Conservation (phyloP, 2,797 vertebrate genomes). For the Gallirallus australis region DNA sequence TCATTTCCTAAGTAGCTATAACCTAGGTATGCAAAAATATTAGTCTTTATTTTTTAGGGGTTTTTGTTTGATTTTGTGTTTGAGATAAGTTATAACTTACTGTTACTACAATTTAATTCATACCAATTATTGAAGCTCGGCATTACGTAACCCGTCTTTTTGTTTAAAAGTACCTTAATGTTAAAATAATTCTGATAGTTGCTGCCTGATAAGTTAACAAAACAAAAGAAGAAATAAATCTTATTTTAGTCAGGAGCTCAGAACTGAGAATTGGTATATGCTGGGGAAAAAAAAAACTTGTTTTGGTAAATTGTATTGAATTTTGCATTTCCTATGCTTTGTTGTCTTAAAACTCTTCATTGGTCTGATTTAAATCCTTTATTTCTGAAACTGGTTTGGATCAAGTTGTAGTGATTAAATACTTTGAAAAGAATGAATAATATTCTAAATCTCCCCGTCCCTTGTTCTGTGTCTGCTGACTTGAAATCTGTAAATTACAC, state of each 20-base stretch:
- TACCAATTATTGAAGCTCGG: neutral
- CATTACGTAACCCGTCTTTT: neutral
- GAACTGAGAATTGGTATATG: neutral
- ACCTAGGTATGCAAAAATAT: neutral
- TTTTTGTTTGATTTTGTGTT: neutral
- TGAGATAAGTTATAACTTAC: neutral
- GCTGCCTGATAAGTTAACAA: neutral
- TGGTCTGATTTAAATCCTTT: neutral
- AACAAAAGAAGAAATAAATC: neutral
- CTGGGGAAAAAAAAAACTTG: accelerated
- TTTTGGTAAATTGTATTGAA: neutral
- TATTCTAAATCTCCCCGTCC: neutral
- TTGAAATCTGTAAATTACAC: neutral
- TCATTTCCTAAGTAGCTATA: neutral
- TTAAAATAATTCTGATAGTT: neutral
- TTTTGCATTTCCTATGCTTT: neutral
- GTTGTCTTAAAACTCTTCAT: neutral
- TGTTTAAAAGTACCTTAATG: neutral
- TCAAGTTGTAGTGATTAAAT: neutral
- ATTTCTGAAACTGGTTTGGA: neutral
- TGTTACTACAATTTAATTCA: neutral
- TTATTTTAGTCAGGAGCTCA: neutral
- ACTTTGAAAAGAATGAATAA: neutral
- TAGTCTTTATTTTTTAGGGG: neutral
- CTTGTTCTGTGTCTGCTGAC: neutral